phyloP scores from a whole-genome alignment of 2,113 vertebrate species.

The Nothoprocta perdicaria region DNA sequence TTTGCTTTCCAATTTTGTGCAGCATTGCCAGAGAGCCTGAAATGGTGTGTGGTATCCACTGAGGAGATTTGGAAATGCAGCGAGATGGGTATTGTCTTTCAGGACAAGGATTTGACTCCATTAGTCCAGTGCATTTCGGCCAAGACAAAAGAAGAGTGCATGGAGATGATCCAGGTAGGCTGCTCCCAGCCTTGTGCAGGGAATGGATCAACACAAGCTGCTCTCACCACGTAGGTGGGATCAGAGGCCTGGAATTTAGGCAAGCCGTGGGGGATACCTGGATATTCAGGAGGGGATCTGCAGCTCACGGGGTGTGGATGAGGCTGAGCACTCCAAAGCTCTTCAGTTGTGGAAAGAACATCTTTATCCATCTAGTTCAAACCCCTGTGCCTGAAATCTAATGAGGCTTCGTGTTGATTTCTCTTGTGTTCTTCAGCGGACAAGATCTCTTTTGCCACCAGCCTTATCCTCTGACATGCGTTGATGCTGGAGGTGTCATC shows the following conservation, averaged over 20 bases:
- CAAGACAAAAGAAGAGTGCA: constrained; percentile 82
- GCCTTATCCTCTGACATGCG: constrained; percentile 66
- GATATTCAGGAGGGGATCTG: not conserved
- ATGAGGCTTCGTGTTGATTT: not conserved
- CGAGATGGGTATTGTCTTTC: constrained; percentile 85
- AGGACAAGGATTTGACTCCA: constrained; percentile 79
- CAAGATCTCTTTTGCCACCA: not conserved
- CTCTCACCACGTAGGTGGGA: not conserved
- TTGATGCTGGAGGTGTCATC: not conserved
- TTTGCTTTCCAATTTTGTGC: not conserved
- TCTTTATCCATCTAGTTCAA: not conserved
- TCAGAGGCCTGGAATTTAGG: not conserved
- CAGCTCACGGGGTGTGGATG: not conserved
- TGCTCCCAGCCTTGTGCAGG: not conserved
- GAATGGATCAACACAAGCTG: not conserved
- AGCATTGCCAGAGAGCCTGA: constrained; percentile 82
- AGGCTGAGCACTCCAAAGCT: not conserved
- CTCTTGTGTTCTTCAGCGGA: not conserved
- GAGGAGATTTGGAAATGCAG: constrained; percentile 90
- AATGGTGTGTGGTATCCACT: constrained; percentile 89
- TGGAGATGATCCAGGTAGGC: constrained; percentile 88
- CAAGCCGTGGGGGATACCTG: not conserved
- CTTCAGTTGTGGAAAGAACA: not conserved
- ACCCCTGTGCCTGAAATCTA: not conserved
- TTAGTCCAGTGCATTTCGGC: constrained; percentile 85